Base-by-base conservation (phyloP, 2,888 invertebrate genomes). In the Sinhomidia bicolor region DNA sequence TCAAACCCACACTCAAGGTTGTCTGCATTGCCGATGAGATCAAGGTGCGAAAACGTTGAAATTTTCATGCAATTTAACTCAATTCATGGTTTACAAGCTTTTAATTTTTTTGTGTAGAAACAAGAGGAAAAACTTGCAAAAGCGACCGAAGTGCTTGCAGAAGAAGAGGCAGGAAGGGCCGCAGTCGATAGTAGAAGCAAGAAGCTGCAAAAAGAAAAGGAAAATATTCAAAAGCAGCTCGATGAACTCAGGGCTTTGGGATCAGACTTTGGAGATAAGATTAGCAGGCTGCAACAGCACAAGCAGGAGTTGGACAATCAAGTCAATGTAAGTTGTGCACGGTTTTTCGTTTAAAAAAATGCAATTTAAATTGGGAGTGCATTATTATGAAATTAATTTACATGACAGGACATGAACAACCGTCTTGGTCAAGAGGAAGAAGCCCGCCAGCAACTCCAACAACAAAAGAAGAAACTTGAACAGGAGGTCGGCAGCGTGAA, bases 61-160 rank as follows among this genome's bases (percentile, higher is more conserved):
- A 3, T 47, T 47, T 2, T 7, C 12, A n/a, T n/a, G n/a, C n/a
- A n/a, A n/a, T n/a, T n/a, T n/a, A n/a, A n/a, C n/a, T n/a, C n/a
- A n/a, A n/a, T n/a, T n/a, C n/a, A n/a, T n/a, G n/a, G n/a, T n/a
- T n/a, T n/a, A n/a, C n/a, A n/a, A n/a, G n/a, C n/a, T n/a, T n/a
- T n/a, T n/a, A n/a, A n/a, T n/a, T n/a, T n/a, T n/a, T n/a, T n/a
- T n/a, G n/a, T 54, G 3, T 65, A 98, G 97, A 97, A 97, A 95
- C 95, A 98, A 94, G 98, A 99, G 94, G 99, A 99, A 95, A 98
- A 98, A 95, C 97, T 99, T 91, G 96, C 96, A 94, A 98, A 98
- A n/a, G n/a, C n/a, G 95, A 97, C 97, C 92, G 97, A 98, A 94
- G 98, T 98, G 94, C 97, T 97, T 92, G 96, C 98, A 97, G 94